A percentile compares a stretch with the other conserved stretches of the same genome.
phyloP scores from a whole-genome alignment of 2,888 invertebrate genomes.

The Tolmerus cingulatus region DNA sequence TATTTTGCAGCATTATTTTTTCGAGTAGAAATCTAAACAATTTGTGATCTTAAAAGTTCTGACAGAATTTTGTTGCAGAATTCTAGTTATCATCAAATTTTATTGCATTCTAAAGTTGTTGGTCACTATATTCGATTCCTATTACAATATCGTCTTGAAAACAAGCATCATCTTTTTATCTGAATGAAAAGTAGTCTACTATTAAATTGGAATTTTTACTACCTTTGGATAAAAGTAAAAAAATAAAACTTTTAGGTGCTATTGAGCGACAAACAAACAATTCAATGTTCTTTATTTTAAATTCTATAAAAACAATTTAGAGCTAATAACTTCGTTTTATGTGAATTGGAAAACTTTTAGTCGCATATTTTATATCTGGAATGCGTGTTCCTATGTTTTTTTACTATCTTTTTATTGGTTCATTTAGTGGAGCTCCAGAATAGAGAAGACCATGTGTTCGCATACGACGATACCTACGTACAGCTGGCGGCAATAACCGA shows the following conservation, averaged over 20 bases:
- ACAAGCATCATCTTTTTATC: too few relatives aligned
- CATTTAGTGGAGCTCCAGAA: background rate
- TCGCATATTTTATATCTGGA: background rate
- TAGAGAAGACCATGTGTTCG: background rate
- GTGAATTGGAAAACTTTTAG: background rate
- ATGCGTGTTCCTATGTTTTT: too few relatives aligned
- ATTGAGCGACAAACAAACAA: too few relatives aligned
- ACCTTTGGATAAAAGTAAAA: too few relatives aligned
- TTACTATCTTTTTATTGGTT: background rate
- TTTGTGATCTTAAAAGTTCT: too few relatives aligned
- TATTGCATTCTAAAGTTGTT: too few relatives aligned
- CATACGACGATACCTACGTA: background rate
- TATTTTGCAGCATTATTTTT: background rate
- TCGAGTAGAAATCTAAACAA: background rate
- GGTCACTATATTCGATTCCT: too few relatives aligned
- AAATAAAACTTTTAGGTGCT: too few relatives aligned
- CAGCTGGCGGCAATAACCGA: background rate
- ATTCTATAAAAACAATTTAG: background rate
- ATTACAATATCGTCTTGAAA: too few relatives aligned
- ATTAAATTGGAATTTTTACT: too few relatives aligned
- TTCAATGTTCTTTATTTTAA: background rate
- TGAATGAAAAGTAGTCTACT: too few relatives aligned
- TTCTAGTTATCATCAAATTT: too few relatives aligned
- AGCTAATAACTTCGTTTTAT: background rate
- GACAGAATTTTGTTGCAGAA: background rate